Percentiles rank a stretch among this genome's conserved stretches.
Conservation (phyloP, 2,888 invertebrate genomes). For the Ceratothoa steindachneri region DNA sequence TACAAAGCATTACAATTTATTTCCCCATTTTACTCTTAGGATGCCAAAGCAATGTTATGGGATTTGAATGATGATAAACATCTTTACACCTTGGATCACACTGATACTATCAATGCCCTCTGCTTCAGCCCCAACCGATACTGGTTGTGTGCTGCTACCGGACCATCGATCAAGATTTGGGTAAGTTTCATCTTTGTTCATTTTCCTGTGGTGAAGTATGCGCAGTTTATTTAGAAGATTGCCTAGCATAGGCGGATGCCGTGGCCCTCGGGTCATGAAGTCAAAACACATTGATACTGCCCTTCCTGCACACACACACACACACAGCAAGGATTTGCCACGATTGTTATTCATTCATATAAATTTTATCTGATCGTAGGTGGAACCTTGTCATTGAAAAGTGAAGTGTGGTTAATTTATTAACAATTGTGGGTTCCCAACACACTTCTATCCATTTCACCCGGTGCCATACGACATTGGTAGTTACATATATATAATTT, state of each 20-base stretch:
- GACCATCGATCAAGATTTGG: conserved; percentile 98
- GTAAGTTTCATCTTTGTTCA: conserved; percentile 55
- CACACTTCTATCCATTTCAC: too few species aligned
- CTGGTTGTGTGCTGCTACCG: conserved; percentile 98
- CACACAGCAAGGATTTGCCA: too few species aligned
- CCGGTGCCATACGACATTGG: too few species aligned
- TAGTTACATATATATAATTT: background rate
- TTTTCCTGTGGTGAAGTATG: conserved; percentile 7
- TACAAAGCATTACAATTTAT: too few species aligned
- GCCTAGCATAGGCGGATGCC: background rate
- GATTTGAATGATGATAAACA: conserved; percentile 99
- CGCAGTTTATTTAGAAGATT: conserved; percentile 15
- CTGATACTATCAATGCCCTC: conserved; percentile 94
- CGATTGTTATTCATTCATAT: too few species aligned
- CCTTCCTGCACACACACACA: background rate
- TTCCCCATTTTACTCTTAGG: conserved; percentile 61
- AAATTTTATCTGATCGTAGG: too few species aligned
- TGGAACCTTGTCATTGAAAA: too few species aligned
- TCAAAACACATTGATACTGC: background rate
- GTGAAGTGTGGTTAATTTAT: too few species aligned
- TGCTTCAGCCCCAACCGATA: conserved; percentile 99
- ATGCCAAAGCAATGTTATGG: conserved; percentile 99
- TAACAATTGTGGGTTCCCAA: too few species aligned
- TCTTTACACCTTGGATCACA: conserved; percentile 95
- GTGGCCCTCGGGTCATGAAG: background rate